Evolutionary conservation across 2,888 invertebrate species (phyloP).

Genomic region (Glyphotaelius pellucidus): DNA sequence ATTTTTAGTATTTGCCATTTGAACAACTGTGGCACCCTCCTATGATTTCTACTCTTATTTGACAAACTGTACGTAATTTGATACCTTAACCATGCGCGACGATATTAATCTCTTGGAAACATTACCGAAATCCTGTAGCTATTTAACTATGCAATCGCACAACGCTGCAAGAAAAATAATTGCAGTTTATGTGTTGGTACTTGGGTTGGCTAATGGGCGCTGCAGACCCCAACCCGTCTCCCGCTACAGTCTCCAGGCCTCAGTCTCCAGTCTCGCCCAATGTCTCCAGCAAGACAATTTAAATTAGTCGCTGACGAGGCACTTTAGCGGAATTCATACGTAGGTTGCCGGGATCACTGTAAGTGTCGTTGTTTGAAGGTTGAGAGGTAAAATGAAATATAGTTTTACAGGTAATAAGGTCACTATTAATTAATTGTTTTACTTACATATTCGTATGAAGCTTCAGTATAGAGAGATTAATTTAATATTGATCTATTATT

Average conservation of each 20-base stretch:
- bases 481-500: too few species aligned
- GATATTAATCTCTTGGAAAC: background rate
- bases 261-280: background rate
- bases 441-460: too few species aligned
- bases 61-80: too few species aligned
- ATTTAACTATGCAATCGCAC: constrained; percentile 9
- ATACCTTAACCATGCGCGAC: too few species aligned
- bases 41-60: too few species aligned
- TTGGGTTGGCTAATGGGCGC: background rate
- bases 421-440: too few species aligned
- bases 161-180: constrained; percentile 45
- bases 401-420: background rate
- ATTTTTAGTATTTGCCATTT: too few species aligned
- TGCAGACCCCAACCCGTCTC: background rate
- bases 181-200: constrained; percentile 41
- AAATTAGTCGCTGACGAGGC: constrained; percentile 55
- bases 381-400: background rate
- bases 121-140: constrained; percentile 1
- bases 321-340: background rate
- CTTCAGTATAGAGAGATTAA: too few species aligned
- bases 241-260: background rate
- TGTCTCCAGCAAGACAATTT: constrained; percentile 49
- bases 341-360: background rate
- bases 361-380: background rate
- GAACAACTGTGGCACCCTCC: too few species aligned